Evolutionary conservation across 2,113 vertebrate genomes (phyloP), one percentile per base, ranked within the genome.

Genomic region (Macrotus californicus): DNA sequence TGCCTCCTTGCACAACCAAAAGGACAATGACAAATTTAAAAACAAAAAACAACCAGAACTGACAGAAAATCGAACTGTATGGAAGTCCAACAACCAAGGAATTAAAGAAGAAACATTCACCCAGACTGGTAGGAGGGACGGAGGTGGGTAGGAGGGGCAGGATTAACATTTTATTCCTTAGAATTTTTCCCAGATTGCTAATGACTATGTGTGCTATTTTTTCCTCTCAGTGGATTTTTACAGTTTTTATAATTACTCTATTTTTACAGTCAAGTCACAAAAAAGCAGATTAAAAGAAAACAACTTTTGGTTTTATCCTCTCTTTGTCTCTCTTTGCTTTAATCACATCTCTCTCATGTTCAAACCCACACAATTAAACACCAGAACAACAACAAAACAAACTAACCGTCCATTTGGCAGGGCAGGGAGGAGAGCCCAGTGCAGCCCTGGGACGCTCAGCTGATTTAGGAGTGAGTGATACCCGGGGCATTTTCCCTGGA

Each of bases 371-470:
- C 29, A 56, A 10, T 24, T 8, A 15, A 10, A 61, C 29, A 26
- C n/a, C n/a, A 26, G 56, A 59, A 48, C 14, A 66, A 24, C 31
- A 31, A 12, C 16, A 69, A 18, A 75, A 26, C 14, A 64, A 93
- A 50, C 3, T 48, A 39, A 15, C 7, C 36, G 46, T 54, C 11
- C 61, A 7, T 19, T 16, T 56, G 43, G 15, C 31, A 29, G 18
- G 9, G 1, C 3, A 18, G 43, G 26, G 43, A 66, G 34, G 52
- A 64, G 12, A 22, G 3, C 0, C 10, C 3, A 46, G 3, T 8
- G 3, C 22, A 56, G 21, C 29, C 39, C 29, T 16, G 73, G 39
- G 48, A 59, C 24, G 24, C 24, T 46, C 5, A 3, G 46, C 39
- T 83, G 46, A 69, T 24, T 46, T 90, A 48, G 5, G 67, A 87